phyloP scores from a whole-genome alignment of 2,888 invertebrate genomes.

The Drosophila fungiperda region DNA sequence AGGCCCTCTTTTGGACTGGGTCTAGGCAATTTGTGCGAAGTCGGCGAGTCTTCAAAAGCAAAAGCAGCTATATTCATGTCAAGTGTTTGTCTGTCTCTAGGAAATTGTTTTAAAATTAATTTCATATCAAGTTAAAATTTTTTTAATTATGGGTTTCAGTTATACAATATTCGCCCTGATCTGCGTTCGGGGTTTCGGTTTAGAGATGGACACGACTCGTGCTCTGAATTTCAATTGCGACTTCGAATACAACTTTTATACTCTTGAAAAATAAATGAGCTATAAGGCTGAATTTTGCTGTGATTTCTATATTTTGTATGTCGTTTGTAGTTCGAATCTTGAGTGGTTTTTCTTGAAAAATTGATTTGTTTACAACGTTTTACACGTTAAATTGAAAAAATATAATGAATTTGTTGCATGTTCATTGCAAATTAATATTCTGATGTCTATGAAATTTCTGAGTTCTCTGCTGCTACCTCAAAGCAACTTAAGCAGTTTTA shows the following conservation, averaged over 20 bases:
- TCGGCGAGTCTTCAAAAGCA: conserved; percentile 75
- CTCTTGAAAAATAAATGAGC: background rate
- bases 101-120: conserved; percentile 73
- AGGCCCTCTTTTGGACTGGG: conserved; percentile 21
- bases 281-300: background rate
- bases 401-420: conserved; percentile 80
- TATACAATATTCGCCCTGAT: conserved; percentile 30
- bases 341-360: conserved; percentile 67
- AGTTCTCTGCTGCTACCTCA: conserved; percentile 2
- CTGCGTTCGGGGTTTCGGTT: conserved; percentile 14
- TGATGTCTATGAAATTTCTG: conserved; percentile 30
- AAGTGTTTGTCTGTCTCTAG: conserved; percentile 61
- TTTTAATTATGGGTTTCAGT: conserved; percentile 77
- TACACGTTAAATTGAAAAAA: conserved; percentile 80
- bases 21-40: conserved; percentile 73
- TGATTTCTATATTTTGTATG: background rate
- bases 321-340: conserved; percentile 31
- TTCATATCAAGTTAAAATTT: conserved; percentile 75
- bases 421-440: conserved; percentile 70
- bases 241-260: background rate
- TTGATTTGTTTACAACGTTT: conserved; percentile 78
- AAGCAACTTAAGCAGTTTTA: conserved; percentile 67
- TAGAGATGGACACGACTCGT: conserved; percentile 46
- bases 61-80: conserved; percentile 62
- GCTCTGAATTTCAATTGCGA: conserved; percentile 29